These are phyloP conservation scores for Hemicrepidius hirtus DNA, from an alignment of 2,888 invertebrate genomes.

Conservation along the genomic window DNA sequence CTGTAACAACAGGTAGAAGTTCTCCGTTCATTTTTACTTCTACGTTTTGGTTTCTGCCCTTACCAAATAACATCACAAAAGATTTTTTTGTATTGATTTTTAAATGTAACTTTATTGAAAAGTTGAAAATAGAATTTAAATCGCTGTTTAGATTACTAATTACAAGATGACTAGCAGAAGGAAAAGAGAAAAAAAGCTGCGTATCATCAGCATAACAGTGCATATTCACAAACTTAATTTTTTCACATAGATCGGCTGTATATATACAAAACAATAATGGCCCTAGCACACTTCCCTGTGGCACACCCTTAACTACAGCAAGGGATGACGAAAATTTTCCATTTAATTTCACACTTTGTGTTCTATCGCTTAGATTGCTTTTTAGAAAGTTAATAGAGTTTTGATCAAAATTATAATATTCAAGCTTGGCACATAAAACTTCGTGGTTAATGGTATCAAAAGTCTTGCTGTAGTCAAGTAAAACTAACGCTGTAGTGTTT, in stretches of 20 bases:
- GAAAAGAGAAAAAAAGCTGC: not conserved
- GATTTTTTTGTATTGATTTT: not conserved
- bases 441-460: no score
- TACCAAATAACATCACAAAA: not conserved
- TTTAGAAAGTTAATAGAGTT: not conserved
- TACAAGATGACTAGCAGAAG: not conserved
- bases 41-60: not conserved
- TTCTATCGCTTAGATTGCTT: not conserved
- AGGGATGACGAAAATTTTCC: not conserved
- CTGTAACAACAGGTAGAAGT: not conserved
- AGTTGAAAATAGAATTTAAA: not conserved
- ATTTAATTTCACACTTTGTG: not conserved
- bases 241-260: not conserved
- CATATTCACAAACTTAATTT: not conserved
- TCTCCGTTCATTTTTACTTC: not conserved
- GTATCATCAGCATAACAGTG: not conserved
- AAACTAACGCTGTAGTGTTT: not conserved
- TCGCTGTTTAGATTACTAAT: not conserved
- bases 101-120: not conserved
- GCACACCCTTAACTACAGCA: not conserved
- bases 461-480: no score
- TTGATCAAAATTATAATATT: not conserved
- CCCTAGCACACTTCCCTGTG: no score
- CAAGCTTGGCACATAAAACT: not conserved
- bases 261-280: not conserved